phyloP scores from a whole-genome alignment of 2,113 vertebrate species.

The Psammodynastes pulverulentus region DNA sequence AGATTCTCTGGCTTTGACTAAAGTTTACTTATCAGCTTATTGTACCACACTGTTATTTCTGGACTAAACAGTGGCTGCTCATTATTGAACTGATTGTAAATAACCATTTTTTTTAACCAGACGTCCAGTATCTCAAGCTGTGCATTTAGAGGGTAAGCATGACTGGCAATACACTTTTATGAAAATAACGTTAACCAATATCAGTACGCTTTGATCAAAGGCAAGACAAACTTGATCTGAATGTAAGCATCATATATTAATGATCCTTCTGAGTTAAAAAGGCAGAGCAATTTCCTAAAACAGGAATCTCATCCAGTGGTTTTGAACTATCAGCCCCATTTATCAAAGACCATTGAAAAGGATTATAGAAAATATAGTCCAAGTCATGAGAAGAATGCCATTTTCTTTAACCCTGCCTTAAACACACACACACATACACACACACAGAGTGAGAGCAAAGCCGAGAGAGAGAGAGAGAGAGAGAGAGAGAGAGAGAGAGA shows the following conservation, averaged over 20 bases:
- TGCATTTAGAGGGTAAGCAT: neutral
- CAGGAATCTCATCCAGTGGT: neutral
- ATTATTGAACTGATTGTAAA: constrained; percentile 7
- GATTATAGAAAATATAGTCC: neutral
- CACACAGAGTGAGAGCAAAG: neutral
- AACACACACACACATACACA: neutral
- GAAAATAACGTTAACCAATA: constrained; percentile 2
- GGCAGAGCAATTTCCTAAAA: neutral
- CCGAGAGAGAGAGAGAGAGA: too few relatives aligned
- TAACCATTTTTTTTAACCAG: constrained; percentile 7
- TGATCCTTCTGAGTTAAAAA: neutral
- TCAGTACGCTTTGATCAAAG: neutral
- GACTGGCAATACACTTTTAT: neutral
- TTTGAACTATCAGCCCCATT: neutral
- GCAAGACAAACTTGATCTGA: neutral
- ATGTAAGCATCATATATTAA: constrained; percentile 1
- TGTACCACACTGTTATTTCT: constrained; percentile 35
- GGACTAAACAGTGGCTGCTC: constrained; percentile 9
- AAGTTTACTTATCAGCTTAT: constrained; percentile 34
- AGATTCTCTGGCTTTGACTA: neutral
- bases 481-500: too few relatives aligned
- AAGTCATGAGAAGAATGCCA: neutral
- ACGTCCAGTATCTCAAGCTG: neutral
- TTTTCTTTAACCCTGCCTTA: constrained; percentile 2
- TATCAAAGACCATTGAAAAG: neutral